These are phyloP conservation scores for Sanderia malayensis DNA, from an alignment of 30 jellyfish, hydroid and myxozoan species.

Conservation along the genomic window DNA sequence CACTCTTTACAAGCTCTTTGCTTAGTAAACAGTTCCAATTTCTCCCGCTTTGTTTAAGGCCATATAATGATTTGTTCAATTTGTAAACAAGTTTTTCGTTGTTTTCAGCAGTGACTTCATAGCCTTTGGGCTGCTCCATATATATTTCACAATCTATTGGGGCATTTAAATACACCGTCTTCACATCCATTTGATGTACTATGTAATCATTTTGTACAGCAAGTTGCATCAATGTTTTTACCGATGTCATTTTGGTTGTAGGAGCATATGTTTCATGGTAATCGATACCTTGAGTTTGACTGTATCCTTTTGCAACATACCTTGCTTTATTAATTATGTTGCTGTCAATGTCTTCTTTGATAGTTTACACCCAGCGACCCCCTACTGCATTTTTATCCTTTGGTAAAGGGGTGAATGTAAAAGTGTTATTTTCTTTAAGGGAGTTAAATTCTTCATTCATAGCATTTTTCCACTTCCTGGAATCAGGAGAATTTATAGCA, in stretches of 20 bases:
- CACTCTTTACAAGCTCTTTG: neutral
- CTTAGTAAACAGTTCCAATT: conserved; percentile 39
- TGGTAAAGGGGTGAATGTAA: neutral
- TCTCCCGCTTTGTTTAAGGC: conserved; percentile 47
- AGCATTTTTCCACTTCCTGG: conserved; percentile 27
- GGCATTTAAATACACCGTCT: conserved; percentile 40
- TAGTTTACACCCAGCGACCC: conserved; percentile 26
- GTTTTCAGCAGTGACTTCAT: neutral
- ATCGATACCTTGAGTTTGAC: conserved; percentile 29
- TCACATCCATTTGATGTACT: conserved; percentile 50
- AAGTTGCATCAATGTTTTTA: conserved; percentile 18
- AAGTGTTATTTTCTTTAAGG: conserved; percentile 19
- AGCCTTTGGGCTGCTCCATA: conserved; percentile 36
- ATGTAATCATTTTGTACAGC: conserved; percentile 32
- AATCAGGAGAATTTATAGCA: conserved; percentile 19
- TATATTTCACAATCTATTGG: conserved; percentile 43
- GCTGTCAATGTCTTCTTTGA: conserved; percentile 10
- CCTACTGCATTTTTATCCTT: conserved; percentile 10
- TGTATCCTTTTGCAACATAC: conserved; percentile 37
- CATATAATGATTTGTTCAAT: conserved; percentile 31
- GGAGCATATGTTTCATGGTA: conserved; percentile 48
- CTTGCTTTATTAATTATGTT: conserved; percentile 22
- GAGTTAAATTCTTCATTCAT: conserved; percentile 20
- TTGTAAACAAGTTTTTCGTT: conserved; percentile 18
- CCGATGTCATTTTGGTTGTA: conserved; percentile 25